Conservation (phyloP, 2,888 invertebrate species). For the Acanthococcus lagerstroemiae region DNA sequence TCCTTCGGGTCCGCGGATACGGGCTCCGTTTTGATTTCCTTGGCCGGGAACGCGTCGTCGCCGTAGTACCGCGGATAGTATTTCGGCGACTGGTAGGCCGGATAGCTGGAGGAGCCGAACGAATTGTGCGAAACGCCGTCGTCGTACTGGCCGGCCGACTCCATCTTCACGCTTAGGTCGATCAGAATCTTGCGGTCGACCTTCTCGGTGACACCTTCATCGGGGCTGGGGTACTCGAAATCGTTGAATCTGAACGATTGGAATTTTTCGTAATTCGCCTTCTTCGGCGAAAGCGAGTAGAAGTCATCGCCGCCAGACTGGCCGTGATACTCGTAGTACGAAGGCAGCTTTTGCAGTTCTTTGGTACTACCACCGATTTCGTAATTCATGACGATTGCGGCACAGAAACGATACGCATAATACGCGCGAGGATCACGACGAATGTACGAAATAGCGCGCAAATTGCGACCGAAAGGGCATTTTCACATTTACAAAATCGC, state of each 20-base stretch:
- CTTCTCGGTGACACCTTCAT: not conserved
- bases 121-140: not conserved
- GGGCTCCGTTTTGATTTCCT: not conserved
- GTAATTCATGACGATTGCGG: not conserved
- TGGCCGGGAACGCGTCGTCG: not conserved
- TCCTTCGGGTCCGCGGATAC: not conserved
- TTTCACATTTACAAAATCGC: not conserved
- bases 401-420: not conserved
- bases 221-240: no score
- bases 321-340: not conserved
- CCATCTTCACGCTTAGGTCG: conserved; percentile 5
- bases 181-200: not conserved
- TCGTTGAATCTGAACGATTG: not conserved
- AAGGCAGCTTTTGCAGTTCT: not conserved
- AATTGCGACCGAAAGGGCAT: no score
- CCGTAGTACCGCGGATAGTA: not conserved
- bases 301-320: not conserved
- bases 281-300: not conserved
- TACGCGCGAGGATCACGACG: not conserved
- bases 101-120: not conserved
- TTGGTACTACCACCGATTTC: not conserved
- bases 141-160: not conserved
- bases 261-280: conserved; percentile 10
- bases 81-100: not conserved
- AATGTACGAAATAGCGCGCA: no score